Base-by-base conservation (phyloP, 2,113 vertebrate genomes). In the Scatophagus argus region DNA sequence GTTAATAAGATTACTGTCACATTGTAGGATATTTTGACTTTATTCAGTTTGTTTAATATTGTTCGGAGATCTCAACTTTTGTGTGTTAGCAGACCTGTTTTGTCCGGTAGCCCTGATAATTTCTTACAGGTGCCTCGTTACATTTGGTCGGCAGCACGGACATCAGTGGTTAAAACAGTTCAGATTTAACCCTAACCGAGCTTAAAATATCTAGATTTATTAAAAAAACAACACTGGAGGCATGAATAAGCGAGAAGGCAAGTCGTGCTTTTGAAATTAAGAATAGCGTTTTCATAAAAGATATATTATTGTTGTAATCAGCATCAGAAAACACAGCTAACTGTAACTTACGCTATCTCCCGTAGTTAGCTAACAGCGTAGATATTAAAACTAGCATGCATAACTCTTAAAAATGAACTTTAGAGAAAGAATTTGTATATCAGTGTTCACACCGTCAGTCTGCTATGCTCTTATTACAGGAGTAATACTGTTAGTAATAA, bases 161-260 rank as follows among this genome's bases (percentile, higher is more conserved):
- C 43, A 5, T 23, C 16, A 21, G 38, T 10, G 14, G 61, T 55
- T 69, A 23, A 64, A 61, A 29, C 58, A 21, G 47, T 39, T 14
- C 1, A 51, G 32, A 38, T 14, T 46, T 62, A n/a, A 17, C 34
- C 7, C 2, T 0, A 8, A 34, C 4, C 14, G 34, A 65, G n/a
- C 21, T 44, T 7, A 49, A 34, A 29, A 1, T 8, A n/a, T 25
- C 8, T 12, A 9, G 0, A 39, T 21, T 25, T 10, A 59, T 21
- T 29, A 8, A 51, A 36, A n/a, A 65, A 8, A 10, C 41, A 71
- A 17, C 60, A 10, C 4, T 5, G 46, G n/a, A 80, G 71, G 55
- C 60, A 95, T 95, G 94, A 93, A 80, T 82, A 92, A 90, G 32
- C 87, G 83, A 81, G 90, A 92, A 77, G 92, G 94, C 94, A 87